Conservation (phyloP, 1,140 invertebrate genomes). For the Macrostomum lignano region DNA sequence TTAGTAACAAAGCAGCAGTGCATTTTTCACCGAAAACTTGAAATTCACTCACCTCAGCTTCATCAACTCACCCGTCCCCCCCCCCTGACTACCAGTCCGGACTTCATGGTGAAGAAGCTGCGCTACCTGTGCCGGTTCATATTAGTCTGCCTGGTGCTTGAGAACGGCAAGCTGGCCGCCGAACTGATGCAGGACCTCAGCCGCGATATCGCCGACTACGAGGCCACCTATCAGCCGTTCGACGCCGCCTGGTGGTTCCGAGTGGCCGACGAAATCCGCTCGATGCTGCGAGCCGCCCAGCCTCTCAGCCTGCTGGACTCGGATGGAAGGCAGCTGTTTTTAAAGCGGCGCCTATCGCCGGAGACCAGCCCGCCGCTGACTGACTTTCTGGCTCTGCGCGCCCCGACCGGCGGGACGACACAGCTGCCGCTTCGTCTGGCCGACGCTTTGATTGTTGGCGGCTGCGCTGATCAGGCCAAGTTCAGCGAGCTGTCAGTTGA, state of each 20-base stretch:
- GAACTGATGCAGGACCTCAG: conserved; percentile 78
- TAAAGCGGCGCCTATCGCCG: conserved; percentile 43
- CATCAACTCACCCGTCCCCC: too few species aligned
- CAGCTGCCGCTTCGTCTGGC: conserved; percentile 43
- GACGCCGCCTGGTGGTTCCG: conserved; percentile 81
- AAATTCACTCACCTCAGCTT: too few species aligned
- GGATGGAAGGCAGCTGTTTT: conserved; percentile 47
- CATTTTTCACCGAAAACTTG: too few species aligned
- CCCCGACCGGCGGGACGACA: too few species aligned
- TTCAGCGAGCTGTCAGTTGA: conserved; percentile 87
- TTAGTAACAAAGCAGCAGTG: too few species aligned
- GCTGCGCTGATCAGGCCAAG: conserved; percentile 63
- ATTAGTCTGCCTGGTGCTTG: conserved; percentile 67
- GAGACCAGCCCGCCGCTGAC: conserved; percentile 57
- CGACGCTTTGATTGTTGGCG: conserved; percentile 74
- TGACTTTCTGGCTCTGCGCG: conserved; percentile 46
- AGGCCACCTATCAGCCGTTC: conserved; percentile 68
- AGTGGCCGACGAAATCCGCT: conserved; percentile 69
- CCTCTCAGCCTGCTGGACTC: conserved; percentile 55
- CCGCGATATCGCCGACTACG: conserved; percentile 53
- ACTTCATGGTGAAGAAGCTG: conserved; percentile 50
- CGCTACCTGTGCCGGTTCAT: conserved; percentile 84
- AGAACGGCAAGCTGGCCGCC: conserved; percentile 67
- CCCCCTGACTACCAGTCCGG: too few species aligned
- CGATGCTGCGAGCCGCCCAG: conserved; percentile 67